A percentile compares a stretch with the other conserved stretches of the same genome.
phyloP scores from a whole-genome alignment of 2,113 vertebrate species.

The Micronisus gabar region DNA sequence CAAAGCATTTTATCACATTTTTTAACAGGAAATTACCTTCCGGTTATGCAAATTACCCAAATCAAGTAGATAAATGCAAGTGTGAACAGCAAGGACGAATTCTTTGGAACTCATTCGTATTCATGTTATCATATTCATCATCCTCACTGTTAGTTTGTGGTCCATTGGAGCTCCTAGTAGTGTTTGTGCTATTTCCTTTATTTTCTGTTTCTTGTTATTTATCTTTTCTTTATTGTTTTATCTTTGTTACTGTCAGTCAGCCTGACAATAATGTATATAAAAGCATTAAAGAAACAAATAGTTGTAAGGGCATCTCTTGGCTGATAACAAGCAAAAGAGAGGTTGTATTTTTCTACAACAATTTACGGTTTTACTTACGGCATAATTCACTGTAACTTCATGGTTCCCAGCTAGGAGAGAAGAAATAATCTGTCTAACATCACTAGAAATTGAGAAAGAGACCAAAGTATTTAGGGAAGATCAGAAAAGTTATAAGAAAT shows the following conservation, averaged over 20 bases:
- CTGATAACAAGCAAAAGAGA: conserved; percentile 31
- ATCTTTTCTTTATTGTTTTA: conserved; percentile 39
- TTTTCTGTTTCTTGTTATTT: conserved; percentile 32
- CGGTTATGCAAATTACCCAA: conserved; percentile 66
- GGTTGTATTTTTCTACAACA: conserved; percentile 5
- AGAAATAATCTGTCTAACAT: background rate
- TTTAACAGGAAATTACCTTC: conserved; percentile 66
- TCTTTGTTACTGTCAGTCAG: conserved; percentile 55
- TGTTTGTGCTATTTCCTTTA: background rate
- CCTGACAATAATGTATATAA: conserved; percentile 40
- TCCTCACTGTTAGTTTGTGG: background rate
- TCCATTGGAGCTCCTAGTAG: background rate
- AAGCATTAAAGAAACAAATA: conserved; percentile 42
- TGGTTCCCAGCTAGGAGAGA: background rate
- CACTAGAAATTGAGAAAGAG: background rate
- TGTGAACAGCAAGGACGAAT: conserved; percentile 35
- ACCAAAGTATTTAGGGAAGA: background rate
- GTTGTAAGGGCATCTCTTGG: conserved; percentile 23
- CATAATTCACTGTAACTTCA: background rate
- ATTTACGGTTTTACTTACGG: conserved; percentile 38
- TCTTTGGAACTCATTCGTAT: conserved; percentile 46
- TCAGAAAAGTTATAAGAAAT: background rate
- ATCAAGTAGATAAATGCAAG: conserved; percentile 63
- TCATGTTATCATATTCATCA: conserved; percentile 47
- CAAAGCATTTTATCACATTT: conserved; percentile 46